These are phyloP conservation scores for Pseudoatta argentina DNA, from an alignment of 1,140 invertebrate species.

Conservation along the genomic window DNA sequence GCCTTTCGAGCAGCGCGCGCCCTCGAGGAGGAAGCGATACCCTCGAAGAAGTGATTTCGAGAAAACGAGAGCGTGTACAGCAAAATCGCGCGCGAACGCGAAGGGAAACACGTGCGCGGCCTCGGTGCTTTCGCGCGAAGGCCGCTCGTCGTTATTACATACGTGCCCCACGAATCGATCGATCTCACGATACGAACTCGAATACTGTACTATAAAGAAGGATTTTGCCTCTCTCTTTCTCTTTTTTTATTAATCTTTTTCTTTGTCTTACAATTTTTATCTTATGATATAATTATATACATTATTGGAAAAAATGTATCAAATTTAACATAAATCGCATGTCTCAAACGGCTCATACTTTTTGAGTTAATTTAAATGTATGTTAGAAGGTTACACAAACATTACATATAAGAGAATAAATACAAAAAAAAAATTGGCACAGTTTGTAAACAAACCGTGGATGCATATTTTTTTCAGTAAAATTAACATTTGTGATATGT, in stretches of 20 bases:
- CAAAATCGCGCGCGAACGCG: conserved; percentile 14
- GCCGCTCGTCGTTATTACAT: conserved; percentile 45
- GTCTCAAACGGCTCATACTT: no score
- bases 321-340: no score
- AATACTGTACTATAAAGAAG: background rate
- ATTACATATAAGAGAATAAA: no score
- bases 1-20: conserved; percentile 49
- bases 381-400: no score
- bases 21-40: conserved; percentile 60
- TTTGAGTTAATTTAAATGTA: no score
- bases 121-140: conserved; percentile 57
- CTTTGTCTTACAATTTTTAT: background rate
- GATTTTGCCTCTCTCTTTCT: background rate
- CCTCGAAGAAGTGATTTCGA: conserved; percentile 57
- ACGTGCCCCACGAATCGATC: conserved; percentile 31
- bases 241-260: background rate
- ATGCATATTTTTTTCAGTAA: no score
- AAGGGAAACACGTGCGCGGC: conserved; percentile 53
- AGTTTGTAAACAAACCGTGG: no score
- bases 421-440: no score
- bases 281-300: background rate
- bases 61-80: conserved; percentile 24
- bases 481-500: no score
- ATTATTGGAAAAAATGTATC: no score
- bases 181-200: conserved; percentile 25